A percentile compares a stretch with the other conserved stretches of the same genome.
Evolutionary conservation across 2,888 invertebrate species (phyloP).

Genomic region (Neuroscelio doddi): DNA sequence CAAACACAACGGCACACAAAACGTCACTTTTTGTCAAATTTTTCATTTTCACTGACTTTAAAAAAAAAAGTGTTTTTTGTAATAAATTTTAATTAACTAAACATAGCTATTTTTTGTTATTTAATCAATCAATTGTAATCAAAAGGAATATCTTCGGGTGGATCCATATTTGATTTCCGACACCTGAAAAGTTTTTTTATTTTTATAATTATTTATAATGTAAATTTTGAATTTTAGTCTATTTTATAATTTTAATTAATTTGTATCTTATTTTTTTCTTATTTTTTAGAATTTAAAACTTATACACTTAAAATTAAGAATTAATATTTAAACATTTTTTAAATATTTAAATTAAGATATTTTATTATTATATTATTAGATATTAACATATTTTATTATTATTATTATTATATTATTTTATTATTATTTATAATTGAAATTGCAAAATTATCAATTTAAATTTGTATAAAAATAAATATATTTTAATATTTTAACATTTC

Average conservation of each 20-base stretch:
- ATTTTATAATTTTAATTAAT: too few species aligned
- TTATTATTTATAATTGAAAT: too few species aligned
- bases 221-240: too few species aligned
- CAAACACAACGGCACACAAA: conserved; percentile 25
- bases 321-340: neutral
- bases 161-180: conserved; percentile 48
- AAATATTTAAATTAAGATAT: neutral
- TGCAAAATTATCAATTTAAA: too few species aligned
- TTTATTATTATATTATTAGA: too few species aligned
- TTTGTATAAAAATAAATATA: neutral
- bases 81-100: neutral
- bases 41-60: neutral
- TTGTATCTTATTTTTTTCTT: too few species aligned
- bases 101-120: conserved; percentile 8
- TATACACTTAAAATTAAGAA: conserved; percentile 26
- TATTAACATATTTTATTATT: too few species aligned
- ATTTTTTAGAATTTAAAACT: too few species aligned
- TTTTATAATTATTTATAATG: too few species aligned
- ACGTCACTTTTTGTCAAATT: conserved; percentile 4
- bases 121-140: conserved; percentile 46
- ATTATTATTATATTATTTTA: too few species aligned
- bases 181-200: too few species aligned
- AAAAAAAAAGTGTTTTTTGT: neutral
- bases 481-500: too few species aligned
- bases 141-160: conserved; percentile 53